These are phyloP conservation scores for Trochalopteron elliotii DNA, from an alignment of 2,113 vertebrate genomes.

Conservation along the genomic window DNA sequence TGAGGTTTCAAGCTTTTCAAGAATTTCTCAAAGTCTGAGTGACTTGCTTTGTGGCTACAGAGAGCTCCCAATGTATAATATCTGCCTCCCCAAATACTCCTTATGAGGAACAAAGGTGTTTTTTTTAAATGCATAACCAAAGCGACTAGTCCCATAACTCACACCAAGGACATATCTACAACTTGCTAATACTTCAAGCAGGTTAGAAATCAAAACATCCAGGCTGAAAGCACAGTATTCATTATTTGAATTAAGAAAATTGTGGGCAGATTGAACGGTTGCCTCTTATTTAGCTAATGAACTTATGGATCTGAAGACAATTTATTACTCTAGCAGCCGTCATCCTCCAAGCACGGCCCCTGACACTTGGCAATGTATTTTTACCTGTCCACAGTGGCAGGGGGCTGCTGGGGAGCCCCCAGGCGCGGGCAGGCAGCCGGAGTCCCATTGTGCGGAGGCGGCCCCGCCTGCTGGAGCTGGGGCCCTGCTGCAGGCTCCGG, in stretches of 20 bases:
- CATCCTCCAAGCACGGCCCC: neutral
- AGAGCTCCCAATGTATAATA: neutral
- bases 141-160: neutral
- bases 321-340: neutral
- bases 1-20: neutral
- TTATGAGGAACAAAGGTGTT: neutral
- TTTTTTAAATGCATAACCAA: neutral
- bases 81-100: neutral
- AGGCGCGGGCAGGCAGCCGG: neutral
- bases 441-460: conserved; percentile 38
- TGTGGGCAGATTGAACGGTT: neutral
- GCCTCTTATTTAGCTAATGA: neutral
- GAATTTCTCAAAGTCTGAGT: neutral
- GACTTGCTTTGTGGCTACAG: neutral
- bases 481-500: neutral
- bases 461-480: neutral
- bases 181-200: neutral
- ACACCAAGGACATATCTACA: neutral
- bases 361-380: neutral
- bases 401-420: conserved; percentile 40
- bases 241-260: neutral
- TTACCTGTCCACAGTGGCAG: conserved; percentile 75
- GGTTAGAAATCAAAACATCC: neutral
- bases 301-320: neutral
- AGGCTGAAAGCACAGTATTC: neutral